Evolutionary conservation across 1,140 invertebrate species (phyloP), one percentile per base, ranked within the genome.

Genomic region (Catajapyx aquilonaris): DNA sequence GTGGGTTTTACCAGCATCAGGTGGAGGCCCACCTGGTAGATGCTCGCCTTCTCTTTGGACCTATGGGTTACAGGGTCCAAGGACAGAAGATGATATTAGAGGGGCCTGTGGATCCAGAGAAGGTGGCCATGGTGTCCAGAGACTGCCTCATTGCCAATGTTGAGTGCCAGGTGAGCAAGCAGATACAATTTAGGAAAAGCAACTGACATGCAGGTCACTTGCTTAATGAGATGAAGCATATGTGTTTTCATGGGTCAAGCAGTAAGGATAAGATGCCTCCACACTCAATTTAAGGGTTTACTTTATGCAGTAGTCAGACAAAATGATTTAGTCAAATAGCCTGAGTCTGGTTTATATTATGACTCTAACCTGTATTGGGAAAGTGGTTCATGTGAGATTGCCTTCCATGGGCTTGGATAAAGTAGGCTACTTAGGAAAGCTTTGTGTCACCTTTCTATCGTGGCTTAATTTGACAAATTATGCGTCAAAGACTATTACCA

Each of bases 101-200:
- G 34, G 72, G 66, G 3, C 76, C 80, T 3, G 68, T 81, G 23
- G 81, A 83, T 54, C 77, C 76, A 1, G 80, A 85, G 52, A 69
- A 68, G 53, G 73, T 85, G 1, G 69, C 73, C 2, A 69, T 67
- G 38, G 71, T 87, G 1, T 80, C 79, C 4, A 60, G 77, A 31
- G 81, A 90, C 56, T 79, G 80, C 3, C 66, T 86, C 41, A 69
- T 84, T n/a, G 84, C 84, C 16, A 79, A 80, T 56, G 80, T 81
- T 25, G 84, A 88, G 59, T 86, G 81, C 51, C 75, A 85, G 65
- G 76, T 80, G 57, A 46, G 38, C 19, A n/a, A 35, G 13, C 57
- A 69, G 44, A 67, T 46, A n/a, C n/a, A n/a, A n/a, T n/a, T n/a
- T n/a, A n/a, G n/a, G n/a, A n/a, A 21, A 37, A 40, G 16, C 5